Percentiles rank a stretch among this genome's conserved stretches.
These are phyloP conservation scores for Anaspis maculata DNA, from an alignment of 2,888 invertebrate genomes.

Conservation along the genomic window DNA sequence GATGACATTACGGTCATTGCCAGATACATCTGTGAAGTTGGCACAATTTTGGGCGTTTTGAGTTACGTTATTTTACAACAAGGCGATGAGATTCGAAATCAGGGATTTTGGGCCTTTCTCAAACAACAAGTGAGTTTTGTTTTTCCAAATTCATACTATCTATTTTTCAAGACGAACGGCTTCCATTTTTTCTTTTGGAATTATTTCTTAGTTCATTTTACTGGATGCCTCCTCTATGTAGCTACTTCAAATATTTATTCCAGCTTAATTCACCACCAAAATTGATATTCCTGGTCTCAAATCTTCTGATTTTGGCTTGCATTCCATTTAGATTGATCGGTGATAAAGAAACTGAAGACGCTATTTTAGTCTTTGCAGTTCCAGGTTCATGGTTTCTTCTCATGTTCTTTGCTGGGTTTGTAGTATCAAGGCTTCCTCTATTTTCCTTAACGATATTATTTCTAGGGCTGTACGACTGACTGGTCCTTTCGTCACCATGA, in stretches of 20 bases:
- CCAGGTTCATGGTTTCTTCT: conserved; percentile 96
- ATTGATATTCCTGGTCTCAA: conserved; percentile 85
- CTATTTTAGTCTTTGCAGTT: conserved; percentile 82
- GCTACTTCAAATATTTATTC: too few species aligned
- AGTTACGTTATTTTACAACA: conserved; percentile 87
- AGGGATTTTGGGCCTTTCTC: conserved; percentile 82
- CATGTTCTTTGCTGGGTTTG: conserved; percentile 97
- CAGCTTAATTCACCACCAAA: conserved; percentile 94
- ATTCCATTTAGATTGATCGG: conserved; percentile 76
- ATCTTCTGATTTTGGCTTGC: conserved; percentile 79
- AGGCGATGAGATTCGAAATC: conserved; percentile 89
- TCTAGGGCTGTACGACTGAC: conserved; percentile 85
- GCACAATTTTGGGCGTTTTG: conserved; percentile 77
- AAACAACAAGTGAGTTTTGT: conserved; percentile 86
- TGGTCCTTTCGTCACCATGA: conserved; percentile 99
- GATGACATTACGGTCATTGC: conserved; percentile 46
- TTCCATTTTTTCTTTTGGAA: neutral
- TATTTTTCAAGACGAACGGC: neutral
- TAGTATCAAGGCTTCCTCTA: conserved; percentile 1
- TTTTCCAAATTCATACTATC: too few species aligned
- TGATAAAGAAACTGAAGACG: conserved; percentile 77
- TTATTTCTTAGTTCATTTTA: too few species aligned
- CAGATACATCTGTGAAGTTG: conserved; percentile 72
- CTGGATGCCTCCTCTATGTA: too few species aligned
- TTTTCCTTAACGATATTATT: conserved; percentile 9